Conservation (phyloP, 2,888 invertebrate species). For the Rhogogaster chlorosoma region DNA sequence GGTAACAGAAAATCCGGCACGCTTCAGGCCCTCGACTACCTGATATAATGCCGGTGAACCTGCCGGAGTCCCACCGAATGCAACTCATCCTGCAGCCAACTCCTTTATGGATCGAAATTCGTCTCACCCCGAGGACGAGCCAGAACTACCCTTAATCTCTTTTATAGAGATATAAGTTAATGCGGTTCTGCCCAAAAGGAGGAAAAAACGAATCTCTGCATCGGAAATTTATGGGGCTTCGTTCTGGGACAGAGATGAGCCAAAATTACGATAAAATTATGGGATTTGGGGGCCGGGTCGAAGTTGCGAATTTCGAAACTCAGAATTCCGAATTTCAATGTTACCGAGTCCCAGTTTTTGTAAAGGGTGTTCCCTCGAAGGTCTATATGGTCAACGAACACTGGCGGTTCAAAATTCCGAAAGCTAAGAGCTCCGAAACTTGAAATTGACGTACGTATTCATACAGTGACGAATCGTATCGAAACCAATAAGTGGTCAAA, state of each 20-base stretch:
- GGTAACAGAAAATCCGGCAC: constrained; percentile 42
- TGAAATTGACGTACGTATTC: neutral
- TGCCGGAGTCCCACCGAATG: neutral
- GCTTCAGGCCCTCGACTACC: constrained; percentile 47
- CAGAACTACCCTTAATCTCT: constrained; percentile 52
- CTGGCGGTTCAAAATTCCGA: neutral
- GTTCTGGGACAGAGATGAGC: neutral
- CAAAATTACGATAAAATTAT: neutral
- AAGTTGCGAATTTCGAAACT: no score
- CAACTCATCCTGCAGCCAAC: neutral
- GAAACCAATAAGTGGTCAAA: no score
- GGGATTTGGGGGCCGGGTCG: no score
- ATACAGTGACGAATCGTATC: no score
- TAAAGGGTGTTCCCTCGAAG: neutral
- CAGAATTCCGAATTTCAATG: neutral
- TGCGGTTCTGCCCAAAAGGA: neutral
- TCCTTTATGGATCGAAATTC: constrained; percentile 2
- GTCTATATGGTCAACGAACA: neutral
- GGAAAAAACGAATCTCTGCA: neutral
- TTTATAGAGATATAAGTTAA: neutral
- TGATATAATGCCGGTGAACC: constrained; percentile 29
- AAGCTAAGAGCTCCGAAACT: no score
- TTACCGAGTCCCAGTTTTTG: neutral
- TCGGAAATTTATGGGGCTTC: neutral
- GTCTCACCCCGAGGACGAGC: neutral